A percentile compares a stretch with the other conserved stretches of the same genome.
These are phyloP conservation scores for Balearica regulorum DNA, from an alignment of 2,797 vertebrate genomes.

Conservation along the genomic window DNA sequence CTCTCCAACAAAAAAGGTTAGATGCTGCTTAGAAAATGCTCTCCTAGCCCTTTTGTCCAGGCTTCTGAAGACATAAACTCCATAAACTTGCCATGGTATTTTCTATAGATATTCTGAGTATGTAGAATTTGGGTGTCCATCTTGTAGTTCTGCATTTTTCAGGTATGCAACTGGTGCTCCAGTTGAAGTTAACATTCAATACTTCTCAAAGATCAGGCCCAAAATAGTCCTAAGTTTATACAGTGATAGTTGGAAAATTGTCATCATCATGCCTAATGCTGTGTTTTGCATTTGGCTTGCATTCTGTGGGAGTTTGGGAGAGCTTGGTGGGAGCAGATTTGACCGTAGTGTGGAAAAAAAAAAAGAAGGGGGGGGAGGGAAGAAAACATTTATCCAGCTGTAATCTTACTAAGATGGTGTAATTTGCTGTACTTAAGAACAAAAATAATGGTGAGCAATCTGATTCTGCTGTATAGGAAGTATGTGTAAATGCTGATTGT, in stretches of 20 bases:
- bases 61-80: background rate
- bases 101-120: background rate
- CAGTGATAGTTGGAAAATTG: background rate
- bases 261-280: background rate
- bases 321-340: background rate
- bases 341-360: background rate
- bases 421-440: background rate
- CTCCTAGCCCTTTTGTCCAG: background rate
- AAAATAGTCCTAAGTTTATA: background rate
- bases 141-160: background rate
- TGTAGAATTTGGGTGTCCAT: background rate
- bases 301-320: background rate
- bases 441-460: background rate
- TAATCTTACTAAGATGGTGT: background rate
- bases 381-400: slow-evolving; percentile 1
- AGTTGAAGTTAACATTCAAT: background rate
- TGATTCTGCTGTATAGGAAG: background rate
- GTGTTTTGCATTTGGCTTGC: background rate
- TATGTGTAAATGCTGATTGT: background rate
- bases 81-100: background rate
- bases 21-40: background rate
- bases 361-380: background rate
- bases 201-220: background rate
- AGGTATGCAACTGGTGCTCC: background rate
- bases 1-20: background rate